Base-by-base conservation (phyloP, 2,888 invertebrate species). In the Tetragonisca angustula region DNA sequence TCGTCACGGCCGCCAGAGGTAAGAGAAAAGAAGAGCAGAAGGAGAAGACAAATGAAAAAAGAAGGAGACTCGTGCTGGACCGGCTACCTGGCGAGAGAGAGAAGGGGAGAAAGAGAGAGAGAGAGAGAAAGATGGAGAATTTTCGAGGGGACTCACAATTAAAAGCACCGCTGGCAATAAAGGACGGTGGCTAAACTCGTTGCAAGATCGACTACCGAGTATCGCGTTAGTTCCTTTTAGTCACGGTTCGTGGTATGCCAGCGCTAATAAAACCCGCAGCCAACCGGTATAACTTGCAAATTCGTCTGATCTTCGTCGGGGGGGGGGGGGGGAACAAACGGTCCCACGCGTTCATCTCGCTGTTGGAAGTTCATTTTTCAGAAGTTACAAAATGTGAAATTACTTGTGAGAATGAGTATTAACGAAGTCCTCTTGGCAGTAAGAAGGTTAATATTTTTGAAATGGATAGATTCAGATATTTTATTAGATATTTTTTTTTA, bases 211-310 rank as follows among this genome's bases (percentile, higher is more conserved):
- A 89, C 88, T 89, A 88, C 89, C 89, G 86, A 89, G 89, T 82
- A 87, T 85, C 86, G 88, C 85, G 89, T 89, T 89, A 88, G 81
- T 76, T 79, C 83, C 87, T 80, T 89, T 89, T 89, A 89, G 89
- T 89, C 85, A 89, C 89, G 89, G 89, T 85, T 81, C 76, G 74
- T 77, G 84, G 79, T 80, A 83, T 68, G 75, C 54, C 79, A 73
- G 73, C 71, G 83, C 74, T 75, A 87, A 88, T 89, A 83, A 88
- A 85, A 90, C 86, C 90, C 85, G 85, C 86, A 87, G 84, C 84
- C 36, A 54, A 27, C 68, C 56, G 88, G 86, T 91, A 92, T 92
- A 93, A 92, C 92, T 93, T 93, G 93, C 92, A 93, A 93, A 93
- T 93, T 92, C 74, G 81, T 27, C 68, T 64, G 59, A 64, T 67